Base-by-base conservation (phyloP, 2,113 vertebrate species). In the Hoplias malabaricus region DNA sequence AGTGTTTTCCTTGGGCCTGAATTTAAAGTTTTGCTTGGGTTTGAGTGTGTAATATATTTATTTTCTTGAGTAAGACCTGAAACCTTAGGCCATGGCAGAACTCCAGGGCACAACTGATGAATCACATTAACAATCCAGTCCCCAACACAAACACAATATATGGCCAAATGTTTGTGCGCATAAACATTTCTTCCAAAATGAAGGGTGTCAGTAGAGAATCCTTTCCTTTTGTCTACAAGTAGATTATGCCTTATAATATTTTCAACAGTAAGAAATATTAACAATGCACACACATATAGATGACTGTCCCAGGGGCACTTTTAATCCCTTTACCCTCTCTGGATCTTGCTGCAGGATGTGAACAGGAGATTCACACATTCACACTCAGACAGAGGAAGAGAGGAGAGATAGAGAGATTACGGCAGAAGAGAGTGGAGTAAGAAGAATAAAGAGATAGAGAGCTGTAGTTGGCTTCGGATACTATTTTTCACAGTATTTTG, bases 61-160 rank as follows among this genome's bases (percentile, higher is more conserved):
- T 2, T 61, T 31, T 33, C 11, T 27, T 57, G 23, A 46, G 1
- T 31, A 9, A 56, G 10, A 56, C 5, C 54, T 57, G 25, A 29
- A 57, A 29, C 29, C 1, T 29, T 9, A 4, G 21, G 7, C 8
- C 19, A 50, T 3, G 19, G 19, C 46, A 50, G 46, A 50, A 16
- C 2, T 50, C 19, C 21, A 68, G 36, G 31, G 27, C 14, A 25
- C 23, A 29, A 66, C 25, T 42, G 48, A 53, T 23, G 14, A 19
- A 33, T n/a, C 33, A 43, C 25, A 68, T 40, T 43, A 59, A 77
- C 42, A 78, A 70, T 29, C 21, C 61, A 54, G 21, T 40, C 42
- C 9, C 8, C 61, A n/a, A n/a, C n/a, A n/a, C n/a, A n/a, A n/a
- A n/a, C n/a, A n/a, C n/a, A n/a, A n/a, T n/a, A n/a, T n/a, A n/a